Evolutionary conservation across 64 coral and sea anemone genomes (phyloP).

Genomic region (Montipora cactus): DNA sequence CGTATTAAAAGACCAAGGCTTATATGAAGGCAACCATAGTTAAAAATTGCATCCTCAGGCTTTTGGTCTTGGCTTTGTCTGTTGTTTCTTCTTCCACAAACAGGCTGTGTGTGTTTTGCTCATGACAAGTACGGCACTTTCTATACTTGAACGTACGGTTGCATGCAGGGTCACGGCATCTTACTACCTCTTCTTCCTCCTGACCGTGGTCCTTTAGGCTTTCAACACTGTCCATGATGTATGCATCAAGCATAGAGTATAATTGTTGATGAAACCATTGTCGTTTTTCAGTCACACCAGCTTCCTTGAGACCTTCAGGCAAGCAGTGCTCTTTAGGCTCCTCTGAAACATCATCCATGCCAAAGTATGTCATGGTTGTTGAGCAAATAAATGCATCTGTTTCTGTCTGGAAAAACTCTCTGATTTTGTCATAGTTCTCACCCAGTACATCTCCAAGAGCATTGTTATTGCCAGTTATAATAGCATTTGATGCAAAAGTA

Average conservation of each 20-base stretch:
- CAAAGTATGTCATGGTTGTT: conserved; percentile 55
- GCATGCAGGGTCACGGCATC: not conserved
- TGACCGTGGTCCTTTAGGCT: not conserved
- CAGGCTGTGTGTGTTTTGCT: not conserved
- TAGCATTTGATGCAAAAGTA: conserved; percentile 14
- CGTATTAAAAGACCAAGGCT: conserved; percentile 50
- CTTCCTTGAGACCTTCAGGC: not conserved
- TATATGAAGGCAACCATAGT: conserved; percentile 62
- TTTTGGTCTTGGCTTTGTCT: too few relatives aligned
- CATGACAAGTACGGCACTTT: not conserved
- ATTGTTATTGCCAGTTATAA: conserved; percentile 28
- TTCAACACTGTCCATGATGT: conserved; percentile 39
- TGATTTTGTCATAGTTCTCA: conserved; percentile 70
- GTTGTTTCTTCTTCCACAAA: not conserved
- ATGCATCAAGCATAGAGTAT: conserved; percentile 28
- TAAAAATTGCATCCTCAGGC: conserved; percentile 11
- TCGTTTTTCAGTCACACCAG: conserved; percentile 2
- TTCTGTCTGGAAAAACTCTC: conserved; percentile 62
- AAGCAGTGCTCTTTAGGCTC: conserved; percentile 30
- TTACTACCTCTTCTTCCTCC: not conserved
- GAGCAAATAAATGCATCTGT: conserved; percentile 55
- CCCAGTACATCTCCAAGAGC: not conserved
- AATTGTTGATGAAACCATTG: conserved; percentile 37
- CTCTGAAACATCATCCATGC: not conserved
- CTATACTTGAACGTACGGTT: not conserved